phyloP scores from a whole-genome alignment of 2,888 invertebrate species.

The Scotopteryx bipunctaria region DNA sequence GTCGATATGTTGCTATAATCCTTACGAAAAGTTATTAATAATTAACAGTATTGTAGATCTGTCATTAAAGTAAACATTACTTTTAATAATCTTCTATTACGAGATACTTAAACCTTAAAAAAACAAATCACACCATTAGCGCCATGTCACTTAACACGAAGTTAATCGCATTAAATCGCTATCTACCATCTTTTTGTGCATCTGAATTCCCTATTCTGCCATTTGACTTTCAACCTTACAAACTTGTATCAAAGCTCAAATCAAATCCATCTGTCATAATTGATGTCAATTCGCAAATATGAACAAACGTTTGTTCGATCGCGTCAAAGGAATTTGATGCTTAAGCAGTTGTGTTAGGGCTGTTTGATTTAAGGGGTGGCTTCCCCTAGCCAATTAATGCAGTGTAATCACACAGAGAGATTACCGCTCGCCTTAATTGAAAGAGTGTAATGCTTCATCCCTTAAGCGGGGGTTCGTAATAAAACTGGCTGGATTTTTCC shows the following conservation, averaged over 20 bases:
- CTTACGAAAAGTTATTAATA: no score
- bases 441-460: slow-evolving; percentile 64
- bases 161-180: slow-evolving; percentile 77
- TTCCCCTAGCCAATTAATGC: slow-evolving; percentile 77
- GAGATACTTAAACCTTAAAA: slow-evolving; percentile 36
- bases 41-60: neutral
- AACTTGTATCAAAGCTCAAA: slow-evolving; percentile 42
- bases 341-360: slow-evolving; percentile 45
- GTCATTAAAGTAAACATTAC: slow-evolving; percentile 4
- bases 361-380: slow-evolving; percentile 39
- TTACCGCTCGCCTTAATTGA: slow-evolving; percentile 76
- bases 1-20: no score
- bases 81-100: slow-evolving; percentile 18
- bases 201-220: slow-evolving; percentile 46
- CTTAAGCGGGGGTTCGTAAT: slow-evolving; percentile 32
- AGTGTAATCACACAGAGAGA: slow-evolving; percentile 79
- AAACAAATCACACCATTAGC: slow-evolving; percentile 72
- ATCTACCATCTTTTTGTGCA: slow-evolving; percentile 75
- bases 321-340: slow-evolving; percentile 44
- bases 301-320: slow-evolving; percentile 60
- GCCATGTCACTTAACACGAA: slow-evolving; percentile 71
- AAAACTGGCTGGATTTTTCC: slow-evolving; percentile 34
- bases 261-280: slow-evolving; percentile 35
- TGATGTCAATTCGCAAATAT: slow-evolving; percentile 69
- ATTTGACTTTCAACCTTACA: slow-evolving; percentile 42